phyloP scores from a whole-genome alignment of 2,797 vertebrate genomes.

The Varecia variegata region DNA sequence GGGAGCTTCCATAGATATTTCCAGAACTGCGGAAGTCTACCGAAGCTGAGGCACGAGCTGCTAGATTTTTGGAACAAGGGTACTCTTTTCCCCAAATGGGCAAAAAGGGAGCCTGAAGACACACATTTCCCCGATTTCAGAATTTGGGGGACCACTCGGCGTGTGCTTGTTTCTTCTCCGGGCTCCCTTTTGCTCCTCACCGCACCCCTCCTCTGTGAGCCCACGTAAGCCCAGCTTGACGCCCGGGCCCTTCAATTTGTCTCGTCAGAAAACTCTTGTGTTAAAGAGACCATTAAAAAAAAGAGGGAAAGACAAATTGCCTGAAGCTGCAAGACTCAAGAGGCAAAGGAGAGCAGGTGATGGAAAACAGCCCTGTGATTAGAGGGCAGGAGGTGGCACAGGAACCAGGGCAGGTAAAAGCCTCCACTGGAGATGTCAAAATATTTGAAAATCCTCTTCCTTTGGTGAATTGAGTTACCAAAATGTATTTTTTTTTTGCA shows the following conservation, averaged over 20 bases:
- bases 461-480: neutral
- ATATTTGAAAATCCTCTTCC: slow-evolving; percentile 53
- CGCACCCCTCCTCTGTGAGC: fast-evolving
- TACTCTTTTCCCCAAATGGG: neutral
- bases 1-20: neutral
- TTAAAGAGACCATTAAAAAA: slow-evolving; percentile 82
- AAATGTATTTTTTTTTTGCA: neutral
- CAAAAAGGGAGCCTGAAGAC: neutral
- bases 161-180: fast-evolving
- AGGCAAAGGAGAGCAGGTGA: slow-evolving; percentile 66
- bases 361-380: slow-evolving; percentile 70
- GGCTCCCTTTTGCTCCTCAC: neutral
- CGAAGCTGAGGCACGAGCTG: neutral
- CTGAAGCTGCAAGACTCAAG: slow-evolving; percentile 73
- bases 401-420: slow-evolving; percentile 64
- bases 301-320: slow-evolving; percentile 79
- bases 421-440: slow-evolving; percentile 52
- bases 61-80: neutral
- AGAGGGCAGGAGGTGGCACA: neutral
- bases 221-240: slow-evolving; percentile 26
- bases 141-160: neutral
- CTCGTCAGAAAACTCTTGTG: slow-evolving; percentile 80
- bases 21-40: neutral
- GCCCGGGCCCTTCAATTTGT: slow-evolving; percentile 76
- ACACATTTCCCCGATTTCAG: neutral